These are phyloP conservation scores for Lagothrix lagotricha DNA, from an alignment of 2,797 vertebrate genomes.

Conservation along the genomic window DNA sequence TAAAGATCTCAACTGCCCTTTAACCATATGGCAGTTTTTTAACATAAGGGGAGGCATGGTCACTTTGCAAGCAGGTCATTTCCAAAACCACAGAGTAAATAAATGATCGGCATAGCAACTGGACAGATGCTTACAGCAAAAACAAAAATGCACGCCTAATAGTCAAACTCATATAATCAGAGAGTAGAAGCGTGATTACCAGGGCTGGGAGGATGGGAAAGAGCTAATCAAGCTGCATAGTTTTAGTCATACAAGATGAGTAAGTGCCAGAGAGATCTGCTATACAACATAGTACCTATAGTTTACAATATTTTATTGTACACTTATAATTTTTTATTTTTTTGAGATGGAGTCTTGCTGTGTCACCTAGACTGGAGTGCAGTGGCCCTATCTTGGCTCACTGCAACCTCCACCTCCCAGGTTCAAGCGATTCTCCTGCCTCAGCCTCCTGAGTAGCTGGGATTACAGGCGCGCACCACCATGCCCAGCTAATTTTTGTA, in stretches of 20 bases:
- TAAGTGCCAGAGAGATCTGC: not conserved
- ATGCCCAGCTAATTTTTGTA: no score
- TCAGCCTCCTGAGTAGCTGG: no score
- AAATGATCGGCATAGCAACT: not conserved
- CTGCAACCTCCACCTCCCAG: no score
- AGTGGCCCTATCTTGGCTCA: no score
- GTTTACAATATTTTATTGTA: not conserved
- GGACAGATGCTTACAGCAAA: not conserved
- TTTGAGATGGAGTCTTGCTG: no score
- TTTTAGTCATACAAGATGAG: not conserved
- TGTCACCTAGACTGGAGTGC: no score
- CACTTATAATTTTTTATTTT: not conserved
- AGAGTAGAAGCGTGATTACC: not conserved
- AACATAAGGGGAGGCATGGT: not conserved
- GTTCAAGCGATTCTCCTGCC: no score
- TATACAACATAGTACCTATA: not conserved
- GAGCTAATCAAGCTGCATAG: not conserved
- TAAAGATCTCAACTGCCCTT: not conserved
- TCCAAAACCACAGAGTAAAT: slow-evolving; percentile 20
- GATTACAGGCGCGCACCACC: no score
- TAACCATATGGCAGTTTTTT: not conserved
- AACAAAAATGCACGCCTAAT: not conserved
- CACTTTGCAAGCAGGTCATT: not conserved
- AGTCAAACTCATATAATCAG: not conserved
- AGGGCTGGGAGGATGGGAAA: not conserved